A percentile compares a stretch with the other conserved stretches of the same genome.
Evolutionary conservation across 2,888 invertebrate genomes (phyloP).

Genomic region (Spodoptera exigua): DNA sequence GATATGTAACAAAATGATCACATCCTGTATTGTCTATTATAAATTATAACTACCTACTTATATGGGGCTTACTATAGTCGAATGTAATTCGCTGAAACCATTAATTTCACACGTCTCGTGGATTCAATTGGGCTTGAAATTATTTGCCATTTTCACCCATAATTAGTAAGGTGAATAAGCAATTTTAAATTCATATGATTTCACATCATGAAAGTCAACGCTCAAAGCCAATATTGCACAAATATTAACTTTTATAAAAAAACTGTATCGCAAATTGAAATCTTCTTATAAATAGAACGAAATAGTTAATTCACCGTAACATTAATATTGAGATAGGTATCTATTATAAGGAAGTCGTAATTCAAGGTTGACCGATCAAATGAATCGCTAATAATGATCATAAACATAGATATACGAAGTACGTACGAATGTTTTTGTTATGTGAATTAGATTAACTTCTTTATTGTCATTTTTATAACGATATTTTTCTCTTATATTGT

Average conservation of each 20-base stretch:
- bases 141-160: no score
- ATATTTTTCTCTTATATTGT: background rate
- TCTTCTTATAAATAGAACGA: background rate
- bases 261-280: background rate
- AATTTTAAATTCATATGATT: background rate
- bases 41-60: no score
- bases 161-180: constrained; percentile 18
- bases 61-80: no score
- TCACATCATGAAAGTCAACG: background rate
- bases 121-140: no score
- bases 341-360: constrained; percentile 44
- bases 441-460: background rate
- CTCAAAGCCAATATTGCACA: constrained; percentile 8
- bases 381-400: constrained; percentile 17
- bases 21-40: no score
- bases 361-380: constrained; percentile 41
- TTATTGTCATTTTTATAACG: background rate
- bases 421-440: background rate
- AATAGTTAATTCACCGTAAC: constrained; percentile 23
- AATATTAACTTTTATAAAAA: background rate
- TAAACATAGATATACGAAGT: constrained; percentile 13
- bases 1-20: no score
- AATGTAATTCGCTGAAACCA: no score
- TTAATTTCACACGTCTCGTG: no score
- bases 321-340: constrained; percentile 29